A percentile compares a stretch with the other conserved stretches of the same genome.
phyloP scores from a whole-genome alignment of 1,140 invertebrate genomes.

The Trichonephila inaurata region DNA sequence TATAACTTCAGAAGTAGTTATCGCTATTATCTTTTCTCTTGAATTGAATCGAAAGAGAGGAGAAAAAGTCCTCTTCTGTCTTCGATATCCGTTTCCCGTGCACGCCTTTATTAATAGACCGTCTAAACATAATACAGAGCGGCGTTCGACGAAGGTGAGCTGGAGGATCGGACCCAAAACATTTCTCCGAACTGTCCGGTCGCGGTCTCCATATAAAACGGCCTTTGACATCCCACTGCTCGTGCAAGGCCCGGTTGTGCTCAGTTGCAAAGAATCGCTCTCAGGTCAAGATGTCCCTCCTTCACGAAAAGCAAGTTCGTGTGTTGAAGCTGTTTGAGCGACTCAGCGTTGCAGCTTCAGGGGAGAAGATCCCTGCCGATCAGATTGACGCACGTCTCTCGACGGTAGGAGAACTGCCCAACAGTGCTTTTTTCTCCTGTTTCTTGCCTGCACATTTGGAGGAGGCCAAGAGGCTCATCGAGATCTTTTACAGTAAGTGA shows the following conservation, averaged over 20 bases:
- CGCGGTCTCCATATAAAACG: conserved; percentile 24
- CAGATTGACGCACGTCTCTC: conserved; percentile 44
- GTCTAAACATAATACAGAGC: background rate
- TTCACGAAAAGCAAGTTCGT: conserved; percentile 72
- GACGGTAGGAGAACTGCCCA: conserved; percentile 42
- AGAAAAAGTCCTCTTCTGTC: background rate
- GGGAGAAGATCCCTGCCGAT: conserved; percentile 56
- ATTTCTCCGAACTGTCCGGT: conserved; percentile 40
- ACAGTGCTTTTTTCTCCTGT: conserved; percentile 78
- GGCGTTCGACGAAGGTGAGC: conserved; percentile 45
- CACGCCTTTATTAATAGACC: conserved; percentile 57
- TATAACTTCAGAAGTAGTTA: no score
- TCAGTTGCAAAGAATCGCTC: conserved; percentile 37
- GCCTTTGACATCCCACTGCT: background rate
- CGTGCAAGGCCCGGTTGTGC: conserved; percentile 57
- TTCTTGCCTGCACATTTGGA: conserved; percentile 80
- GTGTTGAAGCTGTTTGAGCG: conserved; percentile 72
- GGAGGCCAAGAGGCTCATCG: conserved; percentile 64
- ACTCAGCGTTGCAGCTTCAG: conserved; percentile 49
- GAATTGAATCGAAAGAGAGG: background rate
- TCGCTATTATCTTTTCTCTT: no score
- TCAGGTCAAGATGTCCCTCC: conserved; percentile 61
- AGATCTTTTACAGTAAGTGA: conserved; percentile 65
- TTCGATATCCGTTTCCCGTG: background rate
- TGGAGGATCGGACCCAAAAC: background rate